Base-by-base conservation (phyloP, 1,140 invertebrate genomes). In the Diorhabda elongata region DNA sequence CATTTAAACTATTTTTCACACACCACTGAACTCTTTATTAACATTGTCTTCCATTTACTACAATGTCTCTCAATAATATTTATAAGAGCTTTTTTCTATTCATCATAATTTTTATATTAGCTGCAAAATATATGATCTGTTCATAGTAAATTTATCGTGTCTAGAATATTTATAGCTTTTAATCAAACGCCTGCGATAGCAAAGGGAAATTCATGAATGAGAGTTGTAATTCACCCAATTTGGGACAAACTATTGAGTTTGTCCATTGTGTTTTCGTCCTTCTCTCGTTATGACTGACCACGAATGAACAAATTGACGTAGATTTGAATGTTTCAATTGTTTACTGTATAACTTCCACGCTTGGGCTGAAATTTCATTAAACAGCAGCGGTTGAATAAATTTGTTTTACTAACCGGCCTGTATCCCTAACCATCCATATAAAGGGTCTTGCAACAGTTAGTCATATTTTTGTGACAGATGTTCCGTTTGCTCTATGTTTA, bases 301-400 rank as follows among this genome's bases (percentile, higher is more conserved):
- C 47, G 47, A 52, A 52, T 52, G 47, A 52, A 52, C 47, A 52
- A 52, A 52, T 52, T 52, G 47, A 52, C 47, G 47, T 52, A 52
- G 47, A 52, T 52, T 52, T 52, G 47, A 52, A 52, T 52, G 47
- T 52, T 52, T 52, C 6, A 52, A 52, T 52, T 52, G 47, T 52
- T 52, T 52, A 52, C 47, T 3, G 47, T 52, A 52, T 52, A 52
- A 6, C 47, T 52, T 52, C 47, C n/a, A 52, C 47, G 47, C 47
- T n/a, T 52, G 47, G 47, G 6, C 47, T 52, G 6, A 52, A 52
- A 52, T 52, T 52, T 52, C 47, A 52, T 52, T 52, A 52, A 52
- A n/a, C 47, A 52, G 47, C 47, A 52, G 47, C 47, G 47, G 47
- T 52, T 52, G 47, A 52, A 52, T 52, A 52, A 52, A 52, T 52